Base-by-base conservation (phyloP, 2,888 invertebrate species). In the Apodemia mormo region DNA sequence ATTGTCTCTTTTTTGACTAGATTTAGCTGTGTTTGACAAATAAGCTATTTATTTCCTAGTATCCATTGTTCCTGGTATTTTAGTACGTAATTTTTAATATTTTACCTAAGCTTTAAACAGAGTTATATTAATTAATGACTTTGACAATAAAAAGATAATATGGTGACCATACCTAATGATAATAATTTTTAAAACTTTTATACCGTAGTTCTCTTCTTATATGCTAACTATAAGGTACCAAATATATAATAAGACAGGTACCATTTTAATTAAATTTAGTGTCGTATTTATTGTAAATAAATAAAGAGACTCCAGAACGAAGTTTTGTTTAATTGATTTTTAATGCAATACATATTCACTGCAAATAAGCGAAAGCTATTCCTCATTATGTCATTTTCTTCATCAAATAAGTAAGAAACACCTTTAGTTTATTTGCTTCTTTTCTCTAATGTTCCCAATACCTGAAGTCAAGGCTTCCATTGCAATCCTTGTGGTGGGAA, bases 21-120 rank as follows among this genome's bases (percentile, higher is more conserved):
- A 82, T 79, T 80, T 85, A 88, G 93, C 93, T 93, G 93, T 93
- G 93, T 91, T 85, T 87, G 93, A 93, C 93, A 93, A 93, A 93
- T 93, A 93, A 91, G 80, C 80, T 76, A 70, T 71, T 72, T 74
- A 72, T 68, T 76, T 68, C 69, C 64, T 65, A 66, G 58, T 14
- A 45, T 58, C 12, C 30, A 30, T 58, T 54, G 54, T 54, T 58
- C 29, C 58, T 58, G 58, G 8, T 30, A 30, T 58, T 45, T 4
- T 30, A 58, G 58, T 58, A 58, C 9, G 56, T 37, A 71, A 74
- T 72, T 73, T 71, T 72, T 73, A 76, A 76, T 65, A 67, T 12
- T 56, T 67, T 58, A 8, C 43, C 65, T n/a, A 65, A 67, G 61
- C 75, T 75, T 74, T 70, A 56, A 69, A 49, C 45, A 67, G 29